phyloP scores from a whole-genome alignment of 2,113 vertebrate species.

The Cyanocitta stelleri region DNA sequence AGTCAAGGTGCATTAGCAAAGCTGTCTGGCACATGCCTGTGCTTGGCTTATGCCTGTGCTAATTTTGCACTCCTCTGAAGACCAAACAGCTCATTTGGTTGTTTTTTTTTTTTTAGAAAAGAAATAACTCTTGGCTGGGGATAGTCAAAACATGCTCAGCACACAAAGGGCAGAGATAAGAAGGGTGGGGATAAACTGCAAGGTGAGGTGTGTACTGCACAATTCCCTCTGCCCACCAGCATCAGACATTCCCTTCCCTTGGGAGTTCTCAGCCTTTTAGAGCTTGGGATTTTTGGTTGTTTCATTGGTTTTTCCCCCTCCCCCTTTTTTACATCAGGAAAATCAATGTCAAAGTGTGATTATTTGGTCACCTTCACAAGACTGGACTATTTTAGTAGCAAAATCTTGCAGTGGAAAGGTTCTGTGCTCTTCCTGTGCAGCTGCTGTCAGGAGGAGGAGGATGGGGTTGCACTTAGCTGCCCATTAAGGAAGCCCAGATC shows the following conservation, averaged over 20 bases:
- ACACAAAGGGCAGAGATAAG: background rate
- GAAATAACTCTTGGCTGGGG: background rate
- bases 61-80: background rate
- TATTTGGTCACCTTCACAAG: background rate
- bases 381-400: background rate
- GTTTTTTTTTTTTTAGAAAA: background rate
- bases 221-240: background rate
- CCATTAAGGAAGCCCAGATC: background rate
- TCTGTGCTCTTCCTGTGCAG: background rate
- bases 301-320: rapidly evolving
- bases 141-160: background rate
- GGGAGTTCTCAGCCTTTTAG: background rate
- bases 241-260: background rate
- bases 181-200: background rate
- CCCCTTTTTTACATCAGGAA: background rate
- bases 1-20: conserved; percentile 43
- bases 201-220: background rate
- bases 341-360: background rate
- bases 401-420: background rate
- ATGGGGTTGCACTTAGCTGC: background rate
- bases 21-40: background rate
- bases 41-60: background rate
- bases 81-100: background rate
- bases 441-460: background rate
- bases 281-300: background rate